Percentiles rank a stretch among this genome's conserved stretches.
phyloP scores from a whole-genome alignment of 2,888 invertebrate genomes.

The Candidula unifasciata region DNA sequence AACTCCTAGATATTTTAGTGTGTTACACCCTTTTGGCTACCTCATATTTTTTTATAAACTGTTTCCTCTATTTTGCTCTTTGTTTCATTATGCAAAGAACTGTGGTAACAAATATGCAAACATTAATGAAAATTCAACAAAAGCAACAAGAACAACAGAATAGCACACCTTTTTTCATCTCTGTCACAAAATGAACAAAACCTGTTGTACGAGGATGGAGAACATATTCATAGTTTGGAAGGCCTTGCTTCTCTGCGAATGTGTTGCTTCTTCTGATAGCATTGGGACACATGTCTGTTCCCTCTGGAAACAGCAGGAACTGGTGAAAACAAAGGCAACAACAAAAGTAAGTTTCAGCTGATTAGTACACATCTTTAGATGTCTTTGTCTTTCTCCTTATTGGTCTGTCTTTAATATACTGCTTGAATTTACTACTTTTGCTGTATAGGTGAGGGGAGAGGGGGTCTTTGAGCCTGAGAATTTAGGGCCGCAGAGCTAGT shows the following conservation, averaged over 20 bases:
- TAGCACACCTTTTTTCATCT: conserved; percentile 79
- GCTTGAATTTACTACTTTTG: too few relatives aligned
- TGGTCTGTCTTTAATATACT: too few relatives aligned
- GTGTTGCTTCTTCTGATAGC: conserved; percentile 85
- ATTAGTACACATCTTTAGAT: too few relatives aligned
- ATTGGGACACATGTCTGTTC: conserved; percentile 87
- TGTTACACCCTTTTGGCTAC: too few relatives aligned
- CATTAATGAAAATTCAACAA: neutral
- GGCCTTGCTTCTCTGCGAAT: conserved; percentile 84
- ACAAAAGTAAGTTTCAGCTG: too few relatives aligned
- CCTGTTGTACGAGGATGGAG: conserved; percentile 93
- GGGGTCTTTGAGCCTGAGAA: too few relatives aligned
- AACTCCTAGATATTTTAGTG: too few relatives aligned
- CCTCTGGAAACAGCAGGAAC: conserved; percentile 90
- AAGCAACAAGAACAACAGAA: neutral
- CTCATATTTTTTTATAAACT: too few relatives aligned
- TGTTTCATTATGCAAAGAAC: neutral
- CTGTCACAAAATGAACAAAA: conserved; percentile 79
- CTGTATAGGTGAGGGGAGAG: too few relatives aligned
- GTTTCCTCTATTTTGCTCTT: neutral
- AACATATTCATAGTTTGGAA: conserved; percentile 85
- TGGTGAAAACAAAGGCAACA: conserved; percentile 76
- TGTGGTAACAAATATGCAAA: too few relatives aligned
- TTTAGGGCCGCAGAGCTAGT: too few relatives aligned
- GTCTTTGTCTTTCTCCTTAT: too few relatives aligned